Base-by-base conservation (phyloP, 2,113 vertebrate genomes). In the Tauraco erythrolophus region DNA sequence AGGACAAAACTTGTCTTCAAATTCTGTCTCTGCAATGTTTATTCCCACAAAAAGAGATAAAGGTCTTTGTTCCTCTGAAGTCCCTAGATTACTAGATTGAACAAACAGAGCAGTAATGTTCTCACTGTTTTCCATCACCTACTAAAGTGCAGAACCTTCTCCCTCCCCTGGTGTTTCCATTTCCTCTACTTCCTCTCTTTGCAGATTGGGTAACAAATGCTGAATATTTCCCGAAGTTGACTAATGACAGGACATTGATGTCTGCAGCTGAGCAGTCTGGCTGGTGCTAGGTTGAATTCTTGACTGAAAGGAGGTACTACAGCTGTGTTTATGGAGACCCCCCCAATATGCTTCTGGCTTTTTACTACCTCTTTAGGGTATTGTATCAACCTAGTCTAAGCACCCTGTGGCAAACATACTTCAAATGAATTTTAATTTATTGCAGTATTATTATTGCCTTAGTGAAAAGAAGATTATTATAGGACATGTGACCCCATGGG, bases 181-280 rank as follows among this genome's bases (percentile, higher is more conserved):
- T 98, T 98, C 98, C 98, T 97, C 89, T 79, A 94, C 97, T 97
- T 98, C 98, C 98, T 97, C 96, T 97, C 97, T 97, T 97, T 98
- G 86, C 96, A 98, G 97, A 98, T 97, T 98, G 98, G 98, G 96
- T 95, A 97, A 95, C 96, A 97, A 95, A 97, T 96, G 97, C 76
- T 91, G 93, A 96, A 96, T 97, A 96, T 98, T 98, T 98, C 98
- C 98, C 98, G 98, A 94, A 98, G 94, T 97, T 98, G 98, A 98
- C 97, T 98, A 97, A 98, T 98, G 98, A 98, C 98, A 98, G 98
- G 98, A 98, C 98, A 97, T 96, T 91, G 92, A 84, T 98, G 98
- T 98, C 97, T 98, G 95, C 94, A 97, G 91, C 95, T 97, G 92
- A 94, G 69, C 57, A 84, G 92, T 72, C 89, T 85, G 93, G 88